These are phyloP conservation scores for Cetoscarus ocellatus DNA, from an alignment of 2,797 vertebrate genomes.

Conservation along the genomic window DNA sequence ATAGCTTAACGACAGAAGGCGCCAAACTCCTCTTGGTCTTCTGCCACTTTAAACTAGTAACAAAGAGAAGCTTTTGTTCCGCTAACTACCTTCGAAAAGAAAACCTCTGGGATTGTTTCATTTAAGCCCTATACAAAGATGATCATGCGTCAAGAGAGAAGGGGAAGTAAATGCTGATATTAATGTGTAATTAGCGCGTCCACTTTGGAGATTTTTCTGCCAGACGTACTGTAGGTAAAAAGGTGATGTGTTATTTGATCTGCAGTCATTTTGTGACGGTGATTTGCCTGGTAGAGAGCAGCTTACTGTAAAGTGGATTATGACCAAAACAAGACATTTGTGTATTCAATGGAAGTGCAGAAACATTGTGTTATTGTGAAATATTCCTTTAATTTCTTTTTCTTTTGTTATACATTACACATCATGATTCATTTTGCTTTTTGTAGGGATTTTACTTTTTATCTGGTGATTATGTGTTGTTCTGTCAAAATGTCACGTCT, in stretches of 20 bases:
- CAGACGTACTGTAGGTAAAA: slow-evolving; percentile 59
- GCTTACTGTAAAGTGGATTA: slow-evolving; percentile 92
- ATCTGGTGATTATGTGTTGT: slow-evolving; percentile 94
- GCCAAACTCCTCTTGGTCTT: slow-evolving; percentile 94
- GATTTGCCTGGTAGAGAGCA: slow-evolving; percentile 89
- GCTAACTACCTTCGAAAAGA: slow-evolving; percentile 97
- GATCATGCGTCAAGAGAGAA: slow-evolving; percentile 67
- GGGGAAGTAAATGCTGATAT: slow-evolving; percentile 78
- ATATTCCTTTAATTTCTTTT: slow-evolving; percentile 48
- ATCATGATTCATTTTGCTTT: slow-evolving; percentile 78
- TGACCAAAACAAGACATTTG: slow-evolving; percentile 95
- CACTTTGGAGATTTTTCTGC: slow-evolving; percentile 88
- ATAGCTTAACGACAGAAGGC: slow-evolving; percentile 98
- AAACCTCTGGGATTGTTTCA: slow-evolving; percentile 99
- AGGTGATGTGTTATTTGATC: slow-evolving; percentile 57
- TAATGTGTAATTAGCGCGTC: slow-evolving; percentile 90
- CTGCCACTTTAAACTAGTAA: slow-evolving; percentile 99
- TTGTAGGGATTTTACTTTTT: slow-evolving; percentile 79
- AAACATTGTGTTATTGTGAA: slow-evolving; percentile 92
- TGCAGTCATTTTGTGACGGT: slow-evolving; percentile 63
- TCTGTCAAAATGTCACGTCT: slow-evolving; percentile 87
- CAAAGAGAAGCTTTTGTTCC: slow-evolving; percentile 95
- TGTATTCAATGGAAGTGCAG: slow-evolving; percentile 97
- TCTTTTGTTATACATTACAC: slow-evolving; percentile 71
- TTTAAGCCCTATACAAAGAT: slow-evolving; percentile 98